Base-by-base conservation (phyloP, 2,797 vertebrate species). In the Muscicapa striata region DNA sequence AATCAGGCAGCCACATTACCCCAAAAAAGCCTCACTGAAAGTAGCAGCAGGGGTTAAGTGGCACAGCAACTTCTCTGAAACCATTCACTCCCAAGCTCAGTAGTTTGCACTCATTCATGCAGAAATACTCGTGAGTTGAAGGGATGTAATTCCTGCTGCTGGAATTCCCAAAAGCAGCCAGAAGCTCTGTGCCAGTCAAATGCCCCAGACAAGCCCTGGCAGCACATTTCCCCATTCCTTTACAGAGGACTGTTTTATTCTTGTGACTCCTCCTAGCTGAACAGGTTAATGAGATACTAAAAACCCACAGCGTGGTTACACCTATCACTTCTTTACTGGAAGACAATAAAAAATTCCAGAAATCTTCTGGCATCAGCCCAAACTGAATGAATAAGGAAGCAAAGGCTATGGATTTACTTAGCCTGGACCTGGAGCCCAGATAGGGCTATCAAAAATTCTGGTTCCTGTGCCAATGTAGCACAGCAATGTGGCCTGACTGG, bases 291-390 rank as follows among this genome's bases (percentile, higher is more conserved):
- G 24, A 90, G 74, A 72, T 9, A 76, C n/a, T 16, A 49, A 66
- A 57, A 46, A 48, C 4, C 14, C 59, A 54, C 51, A 49, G 13
- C 24, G 8, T 15, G 36, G 80, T 58, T 38, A 81, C 2, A 1
- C 34, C 54, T 27, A 63, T 10, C 6, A 16, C 41, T 74, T 62
- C 70, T 48, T 95, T 94, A 92, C 90, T 24, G 64, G 88, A 30
- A 94, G 86, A n/a, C 43, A 89, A 85, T 13, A 84, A 78, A 61
- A 78, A 70, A 54, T 84, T 88, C 69, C 89, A 58, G 84, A 54
- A 96, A 92, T 73, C 68, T 66, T 59, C 29, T 92, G 77, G 62
- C 84, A 61, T 69, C 29, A 40, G 27, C 81, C 75, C 93, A 91
- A 58, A 67, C 9, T 13, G 68, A 80, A 62, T 19, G 5, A 95